phyloP scores from a whole-genome alignment of 2,113 vertebrate species.

The Crotalus helleri region DNA sequence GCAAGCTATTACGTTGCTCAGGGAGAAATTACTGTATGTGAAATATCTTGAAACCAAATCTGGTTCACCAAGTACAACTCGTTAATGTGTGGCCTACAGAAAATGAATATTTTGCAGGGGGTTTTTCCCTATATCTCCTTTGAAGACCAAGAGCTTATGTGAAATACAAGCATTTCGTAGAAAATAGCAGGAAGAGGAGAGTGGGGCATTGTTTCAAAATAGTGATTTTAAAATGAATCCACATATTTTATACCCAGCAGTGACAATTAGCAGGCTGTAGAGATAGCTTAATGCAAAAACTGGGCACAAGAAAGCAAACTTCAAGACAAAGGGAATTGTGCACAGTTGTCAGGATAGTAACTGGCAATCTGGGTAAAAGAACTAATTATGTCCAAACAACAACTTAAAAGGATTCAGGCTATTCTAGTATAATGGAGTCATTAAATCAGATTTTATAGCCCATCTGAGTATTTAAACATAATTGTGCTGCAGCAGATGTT shows the following conservation, averaged over 20 bases:
- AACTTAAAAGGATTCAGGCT: slow-evolving; percentile 12
- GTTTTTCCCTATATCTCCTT: neutral
- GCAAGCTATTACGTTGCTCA: neutral
- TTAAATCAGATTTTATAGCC: neutral
- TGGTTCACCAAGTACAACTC: neutral
- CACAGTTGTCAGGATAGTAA: neutral
- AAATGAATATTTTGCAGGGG: neutral
- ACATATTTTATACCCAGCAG: neutral
- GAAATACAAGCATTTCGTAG: slow-evolving; percentile 2
- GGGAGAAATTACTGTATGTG: neutral
- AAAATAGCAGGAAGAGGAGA: neutral
- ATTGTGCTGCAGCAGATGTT: neutral
- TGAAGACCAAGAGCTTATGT: neutral
- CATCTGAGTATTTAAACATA: neutral
- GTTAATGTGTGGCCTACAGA: slow-evolving; percentile 16
- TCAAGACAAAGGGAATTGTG: slow-evolving; percentile 9
- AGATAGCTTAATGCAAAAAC: neutral
- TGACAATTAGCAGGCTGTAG: neutral
- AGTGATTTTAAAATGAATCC: neutral
- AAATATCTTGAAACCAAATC: slow-evolving; percentile 39
- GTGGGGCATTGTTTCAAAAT: neutral
- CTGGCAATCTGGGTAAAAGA: neutral
- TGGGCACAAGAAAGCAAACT: slow-evolving; percentile 8
- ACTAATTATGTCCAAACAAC: slow-evolving; percentile 14
- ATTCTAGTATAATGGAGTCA: neutral